A percentile compares a stretch with the other conserved stretches of the same genome.
Conservation (phyloP, 2,888 invertebrate species). For the Atethmia centrago region DNA sequence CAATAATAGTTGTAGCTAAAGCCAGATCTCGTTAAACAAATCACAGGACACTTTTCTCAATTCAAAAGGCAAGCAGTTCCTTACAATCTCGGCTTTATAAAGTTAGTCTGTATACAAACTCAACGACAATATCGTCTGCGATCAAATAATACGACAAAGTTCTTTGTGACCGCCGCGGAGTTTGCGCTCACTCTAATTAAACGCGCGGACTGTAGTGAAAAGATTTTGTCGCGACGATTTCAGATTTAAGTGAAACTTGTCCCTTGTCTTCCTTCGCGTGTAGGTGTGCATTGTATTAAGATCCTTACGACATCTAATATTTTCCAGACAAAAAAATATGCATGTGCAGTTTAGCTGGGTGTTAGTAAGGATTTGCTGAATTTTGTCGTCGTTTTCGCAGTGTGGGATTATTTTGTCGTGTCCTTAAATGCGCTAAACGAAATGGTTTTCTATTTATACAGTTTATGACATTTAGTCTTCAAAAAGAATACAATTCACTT, state of each 20-base stretch:
- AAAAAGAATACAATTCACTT: no score
- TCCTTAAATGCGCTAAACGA: neutral
- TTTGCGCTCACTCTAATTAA: constrained; percentile 60
- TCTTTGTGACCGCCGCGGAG: constrained; percentile 45
- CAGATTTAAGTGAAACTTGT: constrained; percentile 84
- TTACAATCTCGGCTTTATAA: constrained; percentile 44
- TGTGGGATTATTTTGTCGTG: constrained; percentile 29
- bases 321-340: constrained; percentile 45
- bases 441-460: neutral
- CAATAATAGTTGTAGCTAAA: neutral
- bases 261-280: constrained; percentile 77
- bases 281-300: constrained; percentile 79
- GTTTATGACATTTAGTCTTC: no score
- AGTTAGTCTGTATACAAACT: constrained; percentile 56
- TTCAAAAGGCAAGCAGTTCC: constrained; percentile 28
- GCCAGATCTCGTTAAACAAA: constrained; percentile 10
- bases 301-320: constrained; percentile 67
- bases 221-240: constrained; percentile 80
- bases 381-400: constrained; percentile 29
- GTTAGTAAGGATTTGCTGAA: constrained; percentile 19
- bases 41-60: constrained; percentile 18
- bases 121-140: constrained; percentile 46
- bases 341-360: constrained; percentile 26
- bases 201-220: constrained; percentile 62
- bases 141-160: constrained; percentile 57